A percentile compares a stretch with the other conserved stretches of the same genome.
Evolutionary conservation across 2,113 vertebrate genomes (phyloP).

Genomic region (Gnathonemus longibarbis): DNA sequence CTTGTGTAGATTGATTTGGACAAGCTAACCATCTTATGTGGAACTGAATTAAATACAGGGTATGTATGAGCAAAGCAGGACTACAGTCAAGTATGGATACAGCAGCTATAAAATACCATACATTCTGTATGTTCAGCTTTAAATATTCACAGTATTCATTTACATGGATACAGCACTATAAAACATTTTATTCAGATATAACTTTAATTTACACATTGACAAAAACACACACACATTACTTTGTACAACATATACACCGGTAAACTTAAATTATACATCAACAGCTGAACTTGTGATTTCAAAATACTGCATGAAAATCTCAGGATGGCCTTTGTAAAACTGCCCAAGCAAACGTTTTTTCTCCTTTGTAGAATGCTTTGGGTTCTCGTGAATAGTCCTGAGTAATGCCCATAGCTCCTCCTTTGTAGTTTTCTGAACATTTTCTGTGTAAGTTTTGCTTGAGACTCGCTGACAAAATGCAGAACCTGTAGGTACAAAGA

Average conservation of each 20-base stretch:
- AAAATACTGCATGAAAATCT: slow-evolving; percentile 89
- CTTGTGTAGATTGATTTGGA: neutral
- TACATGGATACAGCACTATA: neutral
- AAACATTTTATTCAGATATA: neutral
- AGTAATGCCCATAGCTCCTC: slow-evolving; percentile 76
- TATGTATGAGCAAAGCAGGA: neutral
- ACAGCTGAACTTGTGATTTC: slow-evolving; percentile 68
- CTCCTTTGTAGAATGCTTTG: slow-evolving; percentile 76
- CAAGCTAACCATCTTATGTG: neutral
- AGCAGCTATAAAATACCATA: neutral
- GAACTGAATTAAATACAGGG: neutral
- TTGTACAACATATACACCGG: neutral
- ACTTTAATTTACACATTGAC: neutral
- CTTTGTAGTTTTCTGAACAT: slow-evolving; percentile 72
- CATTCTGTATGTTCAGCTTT: neutral
- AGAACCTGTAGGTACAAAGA: slow-evolving; percentile 56
- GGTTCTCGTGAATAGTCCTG: slow-evolving; percentile 77
- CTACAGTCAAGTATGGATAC: neutral
- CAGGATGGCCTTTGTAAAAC: slow-evolving; percentile 85
- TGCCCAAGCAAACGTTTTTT: slow-evolving; percentile 79
- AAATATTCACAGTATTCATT: neutral
- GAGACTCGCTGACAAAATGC: slow-evolving; percentile 75
- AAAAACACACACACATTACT: slow-evolving; percentile 27
- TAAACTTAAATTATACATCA: slow-evolving; percentile 46
- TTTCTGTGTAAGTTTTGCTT: slow-evolving; percentile 58